A percentile compares a stretch with the other conserved stretches of the same genome.
phyloP scores from a whole-genome alignment of 2,113 vertebrate species.

The Upupa epops region DNA sequence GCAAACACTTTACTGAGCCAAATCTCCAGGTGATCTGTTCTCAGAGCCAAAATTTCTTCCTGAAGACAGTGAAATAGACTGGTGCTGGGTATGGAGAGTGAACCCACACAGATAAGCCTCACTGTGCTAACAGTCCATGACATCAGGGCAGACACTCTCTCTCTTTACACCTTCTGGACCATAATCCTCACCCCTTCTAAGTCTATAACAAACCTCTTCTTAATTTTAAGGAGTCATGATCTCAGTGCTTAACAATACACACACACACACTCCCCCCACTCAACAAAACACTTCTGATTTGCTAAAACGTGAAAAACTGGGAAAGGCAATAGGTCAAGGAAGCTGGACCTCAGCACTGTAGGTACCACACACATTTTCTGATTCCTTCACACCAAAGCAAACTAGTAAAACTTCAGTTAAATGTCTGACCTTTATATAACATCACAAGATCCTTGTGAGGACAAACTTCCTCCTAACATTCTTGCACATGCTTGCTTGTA shows the following conservation, averaged over 20 bases:
- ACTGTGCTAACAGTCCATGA: accelerated
- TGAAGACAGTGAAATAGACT: background rate
- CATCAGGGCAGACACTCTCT: background rate
- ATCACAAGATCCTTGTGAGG: background rate
- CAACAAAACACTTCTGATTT: background rate
- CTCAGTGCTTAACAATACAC: background rate
- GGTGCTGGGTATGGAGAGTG: background rate
- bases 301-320: background rate
- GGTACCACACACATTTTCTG: accelerated
- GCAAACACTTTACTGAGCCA: background rate
- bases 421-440: background rate
- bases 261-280: background rate
- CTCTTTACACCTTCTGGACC: background rate
- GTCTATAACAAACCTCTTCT: background rate
- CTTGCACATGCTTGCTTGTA: background rate
- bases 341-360: background rate
- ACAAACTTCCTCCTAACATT: background rate
- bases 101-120: background rate
- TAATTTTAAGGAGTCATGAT: background rate
- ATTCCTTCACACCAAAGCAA: background rate
- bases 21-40: background rate
- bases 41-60: background rate
- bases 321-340: background rate
- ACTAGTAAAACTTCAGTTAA: background rate
- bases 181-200: background rate